A percentile compares a stretch with the other conserved stretches of the same genome.
These are phyloP conservation scores for Tokudaia muenninki DNA, from an alignment of 2,797 vertebrate species.

Conservation along the genomic window DNA sequence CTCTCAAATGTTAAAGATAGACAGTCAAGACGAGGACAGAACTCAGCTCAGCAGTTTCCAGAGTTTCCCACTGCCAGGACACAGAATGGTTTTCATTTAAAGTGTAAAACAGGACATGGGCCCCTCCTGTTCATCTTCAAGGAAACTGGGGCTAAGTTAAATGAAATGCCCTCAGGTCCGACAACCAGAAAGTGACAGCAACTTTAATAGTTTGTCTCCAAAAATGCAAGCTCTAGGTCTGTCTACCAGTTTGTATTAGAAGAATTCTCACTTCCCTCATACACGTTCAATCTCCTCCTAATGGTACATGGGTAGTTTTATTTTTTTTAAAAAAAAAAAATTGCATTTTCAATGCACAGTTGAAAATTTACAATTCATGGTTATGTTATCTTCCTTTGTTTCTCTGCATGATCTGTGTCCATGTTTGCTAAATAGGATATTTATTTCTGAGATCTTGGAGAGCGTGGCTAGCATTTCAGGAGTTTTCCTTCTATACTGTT, in stretches of 20 bases:
- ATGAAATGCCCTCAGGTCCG: neutral
- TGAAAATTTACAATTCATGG: neutral
- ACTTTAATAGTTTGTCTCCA: neutral
- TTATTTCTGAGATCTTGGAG: constrained; percentile 22
- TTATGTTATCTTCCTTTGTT: neutral
- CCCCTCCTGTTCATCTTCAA: neutral
- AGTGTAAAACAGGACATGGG: neutral
- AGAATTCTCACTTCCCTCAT: neutral
- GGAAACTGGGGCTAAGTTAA: neutral
- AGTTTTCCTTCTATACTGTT: neutral
- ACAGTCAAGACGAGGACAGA: neutral
- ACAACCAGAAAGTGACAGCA: neutral
- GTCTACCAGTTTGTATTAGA: accelerated
- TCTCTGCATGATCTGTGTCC: neutral
- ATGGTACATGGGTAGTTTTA: neutral
- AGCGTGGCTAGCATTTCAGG: neutral
- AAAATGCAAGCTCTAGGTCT: neutral
- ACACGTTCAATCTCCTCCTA: neutral
- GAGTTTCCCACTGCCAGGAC: neutral
- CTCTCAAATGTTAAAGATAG: neutral
- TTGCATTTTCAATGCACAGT: neutral
- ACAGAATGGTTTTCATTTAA: neutral
- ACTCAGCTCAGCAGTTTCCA: neutral
- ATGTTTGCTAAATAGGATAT: neutral
- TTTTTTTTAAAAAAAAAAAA: neutral